Conservation (phyloP, 2,113 vertebrate genomes). For the Tragulus kanchil region DNA sequence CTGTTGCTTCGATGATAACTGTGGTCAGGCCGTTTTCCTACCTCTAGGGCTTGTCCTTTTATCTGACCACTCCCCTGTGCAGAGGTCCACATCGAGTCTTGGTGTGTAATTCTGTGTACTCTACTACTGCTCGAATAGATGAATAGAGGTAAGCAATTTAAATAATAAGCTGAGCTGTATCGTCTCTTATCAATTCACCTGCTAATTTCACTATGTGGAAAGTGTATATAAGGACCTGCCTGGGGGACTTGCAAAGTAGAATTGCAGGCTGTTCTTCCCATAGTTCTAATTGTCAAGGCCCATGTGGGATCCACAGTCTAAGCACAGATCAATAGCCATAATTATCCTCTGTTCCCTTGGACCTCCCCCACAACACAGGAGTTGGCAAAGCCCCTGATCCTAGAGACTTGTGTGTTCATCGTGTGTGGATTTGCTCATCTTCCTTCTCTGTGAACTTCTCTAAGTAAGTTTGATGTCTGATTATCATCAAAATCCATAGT, state of each 20-base stretch:
- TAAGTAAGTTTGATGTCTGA: neutral
- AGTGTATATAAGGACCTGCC: slow-evolving; percentile 80
- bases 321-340: neutral
- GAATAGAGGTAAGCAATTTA: slow-evolving; percentile 86
- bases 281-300: no score
- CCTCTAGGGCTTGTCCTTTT: slow-evolving; percentile 75
- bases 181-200: slow-evolving; percentile 85
- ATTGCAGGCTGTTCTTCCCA: slow-evolving; percentile 80
- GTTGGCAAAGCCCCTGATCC: neutral
- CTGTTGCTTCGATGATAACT: slow-evolving; percentile 75
- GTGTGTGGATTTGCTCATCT: neutral
- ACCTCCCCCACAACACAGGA: neutral
- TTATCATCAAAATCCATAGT: neutral
- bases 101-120: slow-evolving; percentile 82
- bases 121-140: slow-evolving; percentile 80
- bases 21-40: slow-evolving; percentile 77
- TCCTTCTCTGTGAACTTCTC: neutral
- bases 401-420: neutral
- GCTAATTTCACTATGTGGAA: slow-evolving; percentile 85
- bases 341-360: neutral
- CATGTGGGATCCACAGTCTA: neutral
- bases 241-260: slow-evolving; percentile 75
- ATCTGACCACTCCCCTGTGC: slow-evolving; percentile 78
- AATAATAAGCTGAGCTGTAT: slow-evolving; percentile 86
- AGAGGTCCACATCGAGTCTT: slow-evolving; percentile 68